These are phyloP conservation scores for Steinernema scapterisci DNA, from an alignment of 2,888 invertebrate species.

Conservation along the genomic window DNA sequence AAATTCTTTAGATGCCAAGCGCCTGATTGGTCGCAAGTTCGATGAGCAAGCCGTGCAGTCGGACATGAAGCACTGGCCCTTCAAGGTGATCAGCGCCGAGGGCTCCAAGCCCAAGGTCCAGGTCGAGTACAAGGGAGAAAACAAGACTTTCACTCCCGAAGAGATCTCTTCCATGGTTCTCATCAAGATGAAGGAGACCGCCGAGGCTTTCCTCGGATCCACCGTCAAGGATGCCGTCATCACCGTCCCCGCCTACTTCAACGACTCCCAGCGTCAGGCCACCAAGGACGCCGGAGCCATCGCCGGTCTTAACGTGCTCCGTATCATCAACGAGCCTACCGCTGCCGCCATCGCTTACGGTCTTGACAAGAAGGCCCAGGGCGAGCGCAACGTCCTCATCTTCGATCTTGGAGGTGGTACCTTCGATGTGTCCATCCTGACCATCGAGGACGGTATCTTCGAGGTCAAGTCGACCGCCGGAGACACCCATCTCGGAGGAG, in stretches of 20 bases:
- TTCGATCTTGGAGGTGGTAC: conserved; percentile 73
- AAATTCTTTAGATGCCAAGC: conserved; percentile 1
- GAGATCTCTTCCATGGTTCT: conserved; percentile 70
- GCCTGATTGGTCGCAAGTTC: conserved; percentile 65
- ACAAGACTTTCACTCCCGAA: conserved; percentile 73
- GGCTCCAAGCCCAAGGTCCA: conserved; percentile 68
- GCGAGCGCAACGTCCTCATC: conserved; percentile 58
- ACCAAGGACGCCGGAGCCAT: conserved; percentile 70
- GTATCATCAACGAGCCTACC: conserved; percentile 71
- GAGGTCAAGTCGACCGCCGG: conserved; percentile 47
- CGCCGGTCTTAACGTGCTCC: conserved; percentile 70
- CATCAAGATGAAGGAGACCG: conserved; percentile 80
- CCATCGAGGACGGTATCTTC: conserved; percentile 46
- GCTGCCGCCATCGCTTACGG: conserved; percentile 83
- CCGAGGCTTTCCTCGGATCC: conserved; percentile 72
- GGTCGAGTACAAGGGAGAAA: conserved; percentile 84
- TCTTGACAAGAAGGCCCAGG: conserved; percentile 65
- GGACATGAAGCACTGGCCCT: conserved; percentile 67
- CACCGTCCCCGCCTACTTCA: conserved; percentile 82
- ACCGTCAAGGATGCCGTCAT: conserved; percentile 77
- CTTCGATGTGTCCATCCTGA: conserved; percentile 57
- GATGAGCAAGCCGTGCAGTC: conserved; percentile 69
- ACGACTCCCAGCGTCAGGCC: conserved; percentile 75
- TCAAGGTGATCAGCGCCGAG: conserved; percentile 56
- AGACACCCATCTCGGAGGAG: conserved; percentile 54